Conservation (phyloP, 2,113 vertebrate species). For the Marmota monax region DNA sequence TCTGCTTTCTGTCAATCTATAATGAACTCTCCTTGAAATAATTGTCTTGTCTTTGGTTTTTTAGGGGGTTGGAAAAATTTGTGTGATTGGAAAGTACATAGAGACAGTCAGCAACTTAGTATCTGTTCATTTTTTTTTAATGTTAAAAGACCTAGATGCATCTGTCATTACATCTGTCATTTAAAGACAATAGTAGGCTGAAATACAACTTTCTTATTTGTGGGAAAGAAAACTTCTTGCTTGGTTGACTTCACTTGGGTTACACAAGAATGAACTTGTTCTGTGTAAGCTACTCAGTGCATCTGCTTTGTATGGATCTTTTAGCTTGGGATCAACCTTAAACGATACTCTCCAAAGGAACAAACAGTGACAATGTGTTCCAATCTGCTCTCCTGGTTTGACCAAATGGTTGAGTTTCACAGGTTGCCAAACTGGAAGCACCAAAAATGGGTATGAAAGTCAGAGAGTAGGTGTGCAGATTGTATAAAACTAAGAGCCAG, state of each 20-base stretch:
- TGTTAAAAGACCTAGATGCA: constrained; percentile 6
- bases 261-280: constrained; percentile 10
- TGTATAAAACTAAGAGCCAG: too few species aligned
- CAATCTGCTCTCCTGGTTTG: background rate
- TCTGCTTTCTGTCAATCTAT: constrained; percentile 15
- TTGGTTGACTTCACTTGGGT: constrained; percentile 17
- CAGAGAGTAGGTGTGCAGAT: too few species aligned
- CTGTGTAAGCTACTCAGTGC: background rate
- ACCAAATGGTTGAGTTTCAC: background rate
- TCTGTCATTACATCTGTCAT: constrained; percentile 22
- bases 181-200: constrained; percentile 30
- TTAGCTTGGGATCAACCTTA: background rate
- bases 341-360: constrained; percentile 7
- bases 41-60: constrained; percentile 52
- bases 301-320: background rate
- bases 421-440: constrained; percentile 12
- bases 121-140: constrained; percentile 49
- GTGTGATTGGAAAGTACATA: background rate
- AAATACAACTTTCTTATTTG: constrained; percentile 36
- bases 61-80: background rate
- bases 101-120: background rate
- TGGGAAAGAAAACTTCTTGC: constrained; percentile 15
- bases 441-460: background rate
- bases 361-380: background rate
- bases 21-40: constrained; percentile 57